Evolutionary conservation across 2,797 vertebrate species (phyloP).

Genomic region (Micrastur ruficollis): DNA sequence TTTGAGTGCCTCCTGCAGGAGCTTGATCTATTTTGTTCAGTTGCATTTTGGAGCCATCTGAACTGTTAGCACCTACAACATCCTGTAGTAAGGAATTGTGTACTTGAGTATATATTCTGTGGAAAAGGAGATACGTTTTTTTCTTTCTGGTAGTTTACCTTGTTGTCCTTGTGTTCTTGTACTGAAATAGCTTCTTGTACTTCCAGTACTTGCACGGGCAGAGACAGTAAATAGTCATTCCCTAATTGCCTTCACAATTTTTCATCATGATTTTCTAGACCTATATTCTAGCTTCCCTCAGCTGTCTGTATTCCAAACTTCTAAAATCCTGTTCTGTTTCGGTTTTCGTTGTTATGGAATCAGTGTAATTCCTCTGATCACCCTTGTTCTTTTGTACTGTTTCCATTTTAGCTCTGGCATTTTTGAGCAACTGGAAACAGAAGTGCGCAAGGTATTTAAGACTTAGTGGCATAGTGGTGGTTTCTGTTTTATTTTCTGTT

Average conservation of each 20-base stretch:
- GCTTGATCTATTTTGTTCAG: not conserved
- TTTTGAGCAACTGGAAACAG: not conserved
- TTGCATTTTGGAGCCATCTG: not conserved
- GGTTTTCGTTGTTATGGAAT: not conserved
- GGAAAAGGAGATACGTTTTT: not conserved
- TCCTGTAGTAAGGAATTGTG: not conserved
- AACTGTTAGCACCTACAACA: not conserved
- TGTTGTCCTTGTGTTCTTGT: not conserved
- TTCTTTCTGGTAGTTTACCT: not conserved
- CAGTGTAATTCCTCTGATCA: not conserved
- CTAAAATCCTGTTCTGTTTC: not conserved
- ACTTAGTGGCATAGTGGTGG: not conserved
- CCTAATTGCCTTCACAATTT: too few species aligned
- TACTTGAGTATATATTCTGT: not conserved
- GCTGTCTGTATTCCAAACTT: not conserved
- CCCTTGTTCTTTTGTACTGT: not conserved
- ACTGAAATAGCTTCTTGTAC: not conserved
- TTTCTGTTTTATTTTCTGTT: not conserved
- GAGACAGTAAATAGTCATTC: not conserved
- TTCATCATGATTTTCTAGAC: not conserved
- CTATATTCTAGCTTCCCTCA: not conserved
- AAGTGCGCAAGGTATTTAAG: not conserved
- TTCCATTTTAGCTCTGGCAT: not conserved
- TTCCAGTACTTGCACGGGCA: not conserved
- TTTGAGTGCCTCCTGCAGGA: not conserved